phyloP scores from a whole-genome alignment of 2,888 invertebrate species.

The Panopea generosa region DNA sequence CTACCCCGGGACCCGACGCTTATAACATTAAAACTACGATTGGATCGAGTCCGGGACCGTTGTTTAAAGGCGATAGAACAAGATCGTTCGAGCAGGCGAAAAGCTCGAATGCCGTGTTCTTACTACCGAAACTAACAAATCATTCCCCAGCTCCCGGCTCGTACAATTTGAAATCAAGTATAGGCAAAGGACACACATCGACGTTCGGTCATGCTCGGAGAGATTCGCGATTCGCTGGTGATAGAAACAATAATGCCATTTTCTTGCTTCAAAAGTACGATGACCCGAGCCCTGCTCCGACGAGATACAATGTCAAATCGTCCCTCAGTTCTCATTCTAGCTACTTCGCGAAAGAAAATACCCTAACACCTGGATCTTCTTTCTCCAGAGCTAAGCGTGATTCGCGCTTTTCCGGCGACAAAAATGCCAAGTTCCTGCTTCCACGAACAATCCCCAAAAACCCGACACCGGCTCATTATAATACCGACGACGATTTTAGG shows the following conservation, averaged over 20 bases:
- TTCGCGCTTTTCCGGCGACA: conserved; percentile 55
- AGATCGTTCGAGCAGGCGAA: conserved; percentile 63
- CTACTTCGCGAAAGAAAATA: conserved; percentile 29
- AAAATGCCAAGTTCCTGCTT: conserved; percentile 64
- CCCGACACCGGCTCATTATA: conserved; percentile 58
- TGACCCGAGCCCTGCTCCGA: conserved; percentile 61
- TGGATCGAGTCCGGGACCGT: conserved; percentile 45
- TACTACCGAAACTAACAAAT: conserved; percentile 64
- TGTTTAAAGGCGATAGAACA: conserved; percentile 64
- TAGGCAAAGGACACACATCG: conserved; percentile 55
- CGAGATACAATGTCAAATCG: conserved; percentile 61
- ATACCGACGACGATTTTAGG: conserved; percentile 35
- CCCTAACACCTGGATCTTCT: conserved; percentile 42
- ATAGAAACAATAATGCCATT: conserved; percentile 57
- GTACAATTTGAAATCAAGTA: conserved; percentile 44
- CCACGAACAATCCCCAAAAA: conserved; percentile 59
- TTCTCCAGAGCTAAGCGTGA: conserved; percentile 50
- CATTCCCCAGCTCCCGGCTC: conserved; percentile 61
- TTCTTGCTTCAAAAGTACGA: conserved; percentile 56
- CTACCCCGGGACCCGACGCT: conserved; percentile 65
- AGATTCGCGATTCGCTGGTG: conserved; percentile 58
- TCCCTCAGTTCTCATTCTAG: conserved; percentile 47
- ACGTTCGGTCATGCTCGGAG: conserved; percentile 49
- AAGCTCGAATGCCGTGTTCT: conserved; percentile 62
- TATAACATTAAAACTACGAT: conserved; percentile 67